Percentiles rank a stretch among this genome's conserved stretches.
Evolutionary conservation across 2,113 vertebrate species (phyloP).

Genomic region (Poeciliopsis occidentalis): DNA sequence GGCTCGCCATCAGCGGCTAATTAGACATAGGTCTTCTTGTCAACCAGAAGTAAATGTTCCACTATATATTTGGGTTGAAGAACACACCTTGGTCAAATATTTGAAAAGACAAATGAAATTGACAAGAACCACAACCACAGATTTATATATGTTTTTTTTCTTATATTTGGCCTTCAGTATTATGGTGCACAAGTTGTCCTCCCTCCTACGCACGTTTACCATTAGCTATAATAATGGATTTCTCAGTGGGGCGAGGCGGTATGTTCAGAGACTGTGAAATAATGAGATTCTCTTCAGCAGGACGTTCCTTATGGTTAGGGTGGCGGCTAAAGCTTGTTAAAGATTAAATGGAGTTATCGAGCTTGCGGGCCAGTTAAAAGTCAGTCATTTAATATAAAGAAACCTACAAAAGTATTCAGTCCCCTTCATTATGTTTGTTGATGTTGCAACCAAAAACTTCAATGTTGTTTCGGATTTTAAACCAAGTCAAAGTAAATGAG

Average conservation of each 20-base stretch:
- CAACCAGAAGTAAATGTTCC: constrained; percentile 9
- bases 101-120: constrained; percentile 15
- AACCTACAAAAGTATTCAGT: not conserved
- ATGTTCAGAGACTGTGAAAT: constrained; percentile 55
- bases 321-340: constrained; percentile 40
- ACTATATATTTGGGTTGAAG: constrained; percentile 8
- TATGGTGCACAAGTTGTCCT: not conserved
- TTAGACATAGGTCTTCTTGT: constrained; percentile 41
- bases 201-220: constrained; percentile 36
- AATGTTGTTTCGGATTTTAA: too few species aligned
- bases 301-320: constrained; percentile 25
- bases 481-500: not conserved
- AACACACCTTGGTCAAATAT: constrained; percentile 1
- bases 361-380: constrained; percentile 35
- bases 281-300: constrained; percentile 34
- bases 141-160: constrained; percentile 4
- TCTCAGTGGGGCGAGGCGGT: constrained; percentile 32
- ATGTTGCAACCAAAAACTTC: not conserved
- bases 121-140: constrained; percentile 5
- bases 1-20: constrained; percentile 71
- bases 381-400: not conserved
- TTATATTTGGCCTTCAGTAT: constrained; percentile 20
- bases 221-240: constrained; percentile 53
- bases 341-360: constrained; percentile 6
- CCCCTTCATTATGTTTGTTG: not conserved